Percentiles rank a stretch among this genome's conserved stretches.
phyloP scores from a whole-genome alignment of 2,888 invertebrate genomes.

The Trypoxylon attenuatum region DNA sequence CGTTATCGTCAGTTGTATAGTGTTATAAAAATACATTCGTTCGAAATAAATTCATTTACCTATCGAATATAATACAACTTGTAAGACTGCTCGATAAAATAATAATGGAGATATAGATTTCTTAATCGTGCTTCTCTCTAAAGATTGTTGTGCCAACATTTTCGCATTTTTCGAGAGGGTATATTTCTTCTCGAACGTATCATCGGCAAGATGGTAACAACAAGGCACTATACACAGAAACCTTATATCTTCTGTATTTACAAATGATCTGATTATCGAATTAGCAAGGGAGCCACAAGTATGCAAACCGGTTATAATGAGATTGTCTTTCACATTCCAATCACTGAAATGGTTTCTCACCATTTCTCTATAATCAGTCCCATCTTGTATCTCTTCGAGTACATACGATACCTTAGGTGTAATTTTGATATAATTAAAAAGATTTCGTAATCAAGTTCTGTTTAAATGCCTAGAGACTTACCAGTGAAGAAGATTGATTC shows the following conservation, averaged over 20 bases:
- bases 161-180: constrained; percentile 80
- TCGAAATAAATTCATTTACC: no score
- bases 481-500: constrained; percentile 38
- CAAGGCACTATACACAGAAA: constrained; percentile 90
- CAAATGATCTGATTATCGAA: constrained; percentile 83
- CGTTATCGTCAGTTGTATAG: neutral
- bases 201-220: constrained; percentile 89
- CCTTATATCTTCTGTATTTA: constrained; percentile 76
- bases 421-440: no score
- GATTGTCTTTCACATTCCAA: constrained; percentile 48
- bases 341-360: constrained; percentile 55
- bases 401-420: constrained; percentile 64
- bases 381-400: constrained; percentile 61
- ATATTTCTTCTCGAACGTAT: constrained; percentile 61
- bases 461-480: constrained; percentile 27
- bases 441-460: neutral
- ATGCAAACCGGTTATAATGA: constrained; percentile 83
- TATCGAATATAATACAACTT: constrained; percentile 75
- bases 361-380: constrained; percentile 61
- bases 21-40: no score
- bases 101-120: constrained; percentile 81
- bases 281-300: constrained; percentile 92
- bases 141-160: constrained; percentile 90
- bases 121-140: constrained; percentile 80
- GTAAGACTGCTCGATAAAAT: constrained; percentile 86